A percentile compares a stretch with the other conserved stretches of the same genome.
phyloP scores from a whole-genome alignment of 1,140 invertebrate genomes.

The Tribolium castaneum region DNA sequence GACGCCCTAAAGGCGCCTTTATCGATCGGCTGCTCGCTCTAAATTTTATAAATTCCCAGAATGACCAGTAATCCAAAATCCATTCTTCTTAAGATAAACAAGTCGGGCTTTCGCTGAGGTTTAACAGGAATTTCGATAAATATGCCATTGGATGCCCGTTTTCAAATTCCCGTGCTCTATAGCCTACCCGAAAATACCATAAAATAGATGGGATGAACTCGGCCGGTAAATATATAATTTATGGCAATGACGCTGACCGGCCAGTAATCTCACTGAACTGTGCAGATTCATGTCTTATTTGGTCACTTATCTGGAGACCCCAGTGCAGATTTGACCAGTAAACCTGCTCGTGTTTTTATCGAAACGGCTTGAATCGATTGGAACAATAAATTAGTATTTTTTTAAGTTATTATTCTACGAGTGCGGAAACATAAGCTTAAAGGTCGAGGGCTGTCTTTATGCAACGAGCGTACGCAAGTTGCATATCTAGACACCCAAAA shows the following conservation, averaged over 20 bases:
- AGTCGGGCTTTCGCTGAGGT: not conserved
- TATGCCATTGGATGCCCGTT: conserved; percentile 30
- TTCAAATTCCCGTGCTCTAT: conserved; percentile 40
- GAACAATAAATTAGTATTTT: not conserved
- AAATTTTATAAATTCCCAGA: not conserved
- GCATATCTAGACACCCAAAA: no score
- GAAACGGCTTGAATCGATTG: no score
- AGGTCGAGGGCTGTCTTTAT: no score
- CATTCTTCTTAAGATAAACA: conserved; percentile 2
- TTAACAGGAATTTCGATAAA: conserved; percentile 23
- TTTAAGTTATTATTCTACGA: no score
- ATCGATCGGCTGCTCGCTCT: no score
- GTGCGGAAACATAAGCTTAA: no score
- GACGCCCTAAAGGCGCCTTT: no score
- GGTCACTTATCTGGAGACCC: conserved; percentile 49
- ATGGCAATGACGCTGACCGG: conserved; percentile 48
- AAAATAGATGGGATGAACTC: conserved; percentile 55
- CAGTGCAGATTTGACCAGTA: conserved; percentile 48
- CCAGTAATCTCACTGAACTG: conserved; percentile 52
- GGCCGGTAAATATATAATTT: conserved; percentile 56
- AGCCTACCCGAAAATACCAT: conserved; percentile 45
- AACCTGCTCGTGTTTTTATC: conserved; percentile 16
- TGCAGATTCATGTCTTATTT: conserved; percentile 52
- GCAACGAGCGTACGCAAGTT: no score
- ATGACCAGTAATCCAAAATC: not conserved